These are phyloP conservation scores for Crocodylus rhombifer DNA, from an alignment of 2,797 vertebrate species.

Conservation along the genomic window DNA sequence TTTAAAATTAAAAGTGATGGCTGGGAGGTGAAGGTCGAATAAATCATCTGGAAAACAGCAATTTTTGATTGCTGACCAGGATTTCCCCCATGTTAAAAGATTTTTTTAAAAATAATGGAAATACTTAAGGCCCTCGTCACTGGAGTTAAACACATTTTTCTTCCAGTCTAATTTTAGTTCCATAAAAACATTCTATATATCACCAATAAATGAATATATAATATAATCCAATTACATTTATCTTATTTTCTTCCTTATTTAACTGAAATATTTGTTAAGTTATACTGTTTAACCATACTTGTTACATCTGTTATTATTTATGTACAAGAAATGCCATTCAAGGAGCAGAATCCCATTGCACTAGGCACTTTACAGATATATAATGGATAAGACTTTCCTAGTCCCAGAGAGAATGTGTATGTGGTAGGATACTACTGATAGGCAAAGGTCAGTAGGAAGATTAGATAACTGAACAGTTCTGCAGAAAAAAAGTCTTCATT, in stretches of 20 bases:
- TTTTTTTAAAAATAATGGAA: slow-evolving; percentile 22
- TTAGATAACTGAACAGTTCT: not conserved
- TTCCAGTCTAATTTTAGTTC: not conserved
- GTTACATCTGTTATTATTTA: not conserved
- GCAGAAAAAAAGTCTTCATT: not conserved
- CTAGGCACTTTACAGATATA: not conserved
- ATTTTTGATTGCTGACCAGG: not conserved
- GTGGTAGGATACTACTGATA: not conserved
- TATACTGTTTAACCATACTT: not conserved
- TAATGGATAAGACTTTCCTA: not conserved
- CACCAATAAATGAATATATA: accelerated
- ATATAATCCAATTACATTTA: not conserved
- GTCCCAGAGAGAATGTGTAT: not conserved
- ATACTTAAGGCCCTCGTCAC: not conserved
- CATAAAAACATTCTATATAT: not conserved
- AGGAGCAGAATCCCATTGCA: not conserved
- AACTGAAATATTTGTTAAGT: not conserved
- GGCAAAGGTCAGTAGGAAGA: not conserved
- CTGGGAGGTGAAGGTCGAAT: not conserved
- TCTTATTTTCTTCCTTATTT: not conserved
- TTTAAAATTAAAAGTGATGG: slow-evolving; percentile 4
- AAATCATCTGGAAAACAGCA: not conserved
- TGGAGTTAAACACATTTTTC: not conserved
- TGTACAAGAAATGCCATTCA: not conserved
- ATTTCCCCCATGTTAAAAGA: slow-evolving; percentile 10